Percentiles rank a stretch among this genome's conserved stretches.
phyloP scores from a whole-genome alignment of 1,140 invertebrate species.

The Drosophila saltans region DNA sequence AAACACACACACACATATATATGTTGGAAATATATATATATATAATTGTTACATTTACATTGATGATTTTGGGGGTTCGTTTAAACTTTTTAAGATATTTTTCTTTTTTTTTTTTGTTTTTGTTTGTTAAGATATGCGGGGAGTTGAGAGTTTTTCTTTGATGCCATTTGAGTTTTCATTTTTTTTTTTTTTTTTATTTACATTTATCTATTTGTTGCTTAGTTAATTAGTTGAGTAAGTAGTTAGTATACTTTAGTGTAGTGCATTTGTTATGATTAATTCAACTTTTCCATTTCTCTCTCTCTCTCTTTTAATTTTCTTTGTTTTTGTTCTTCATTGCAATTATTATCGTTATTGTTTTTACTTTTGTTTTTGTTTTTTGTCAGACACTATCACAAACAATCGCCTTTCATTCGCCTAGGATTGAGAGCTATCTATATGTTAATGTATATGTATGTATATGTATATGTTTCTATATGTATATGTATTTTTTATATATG shows the following conservation, averaged over 20 bases:
- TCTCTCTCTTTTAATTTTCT: not conserved
- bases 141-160: slow-evolving; percentile 33
- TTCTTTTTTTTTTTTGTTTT: slow-evolving; percentile 27
- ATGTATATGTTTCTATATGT: slow-evolving; percentile 19
- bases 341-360: slow-evolving; percentile 62
- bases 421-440: slow-evolving; percentile 49
- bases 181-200: slow-evolving; percentile 16
- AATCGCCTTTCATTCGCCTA: slow-evolving; percentile 62
- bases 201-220: slow-evolving; percentile 32
- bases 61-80: not conserved
- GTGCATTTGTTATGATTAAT: slow-evolving; percentile 38
- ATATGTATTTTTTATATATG: not conserved
- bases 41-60: slow-evolving; percentile 2
- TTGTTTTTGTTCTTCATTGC: slow-evolving; percentile 30
- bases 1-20: slow-evolving; percentile 1
- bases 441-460: not conserved
- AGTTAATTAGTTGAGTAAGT: slow-evolving; percentile 44
- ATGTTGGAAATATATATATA: slow-evolving; percentile 1
- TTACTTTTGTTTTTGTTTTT: slow-evolving; percentile 71
- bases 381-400: slow-evolving; percentile 83
- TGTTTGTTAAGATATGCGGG: slow-evolving; percentile 30
- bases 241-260: slow-evolving; percentile 67
- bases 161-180: slow-evolving; percentile 24
- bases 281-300: slow-evolving; percentile 33
- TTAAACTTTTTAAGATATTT: slow-evolving; percentile 10